These are phyloP conservation scores for Alethe castanea DNA, from an alignment of 2,113 vertebrate species.

Conservation along the genomic window DNA sequence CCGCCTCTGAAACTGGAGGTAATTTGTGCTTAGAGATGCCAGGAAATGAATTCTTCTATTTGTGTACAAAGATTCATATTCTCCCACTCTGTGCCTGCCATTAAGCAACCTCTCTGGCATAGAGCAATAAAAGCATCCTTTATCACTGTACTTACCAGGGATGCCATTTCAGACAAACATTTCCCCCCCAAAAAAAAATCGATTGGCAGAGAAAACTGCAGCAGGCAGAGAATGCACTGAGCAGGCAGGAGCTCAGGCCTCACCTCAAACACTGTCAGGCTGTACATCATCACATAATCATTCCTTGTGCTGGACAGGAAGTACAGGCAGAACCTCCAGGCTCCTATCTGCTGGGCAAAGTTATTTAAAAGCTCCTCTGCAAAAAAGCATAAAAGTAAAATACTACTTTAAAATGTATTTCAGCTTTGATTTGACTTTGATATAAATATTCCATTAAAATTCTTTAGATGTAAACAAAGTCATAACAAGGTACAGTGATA, in stretches of 20 bases:
- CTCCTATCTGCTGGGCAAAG: constrained; percentile 97
- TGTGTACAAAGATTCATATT: constrained; percentile 17
- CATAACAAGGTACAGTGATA: background rate
- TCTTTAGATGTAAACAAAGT: background rate
- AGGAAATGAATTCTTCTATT: constrained; percentile 46
- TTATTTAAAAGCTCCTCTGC: constrained; percentile 97
- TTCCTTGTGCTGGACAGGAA: constrained; percentile 96
- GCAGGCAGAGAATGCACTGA: background rate
- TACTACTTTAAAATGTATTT: background rate
- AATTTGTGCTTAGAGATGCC: constrained; percentile 12
- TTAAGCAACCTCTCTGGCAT: constrained; percentile 28
- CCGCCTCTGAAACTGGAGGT: background rate
- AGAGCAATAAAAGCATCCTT: constrained; percentile 26
- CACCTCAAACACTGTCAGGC: constrained; percentile 98
- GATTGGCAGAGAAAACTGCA: background rate
- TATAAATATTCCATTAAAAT: background rate
- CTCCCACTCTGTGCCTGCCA: constrained; percentile 1
- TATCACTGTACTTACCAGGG: background rate
- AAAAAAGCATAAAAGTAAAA: constrained; percentile 43
- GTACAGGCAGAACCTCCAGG: constrained; percentile 96
- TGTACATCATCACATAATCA: constrained; percentile 99
- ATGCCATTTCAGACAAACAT: background rate
- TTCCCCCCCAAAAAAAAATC: background rate
- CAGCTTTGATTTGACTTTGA: background rate
- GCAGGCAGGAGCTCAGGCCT: constrained; percentile 41